Base-by-base conservation (phyloP, 1,140 invertebrate genomes). In the Lepidotrigona ventralis region DNA sequence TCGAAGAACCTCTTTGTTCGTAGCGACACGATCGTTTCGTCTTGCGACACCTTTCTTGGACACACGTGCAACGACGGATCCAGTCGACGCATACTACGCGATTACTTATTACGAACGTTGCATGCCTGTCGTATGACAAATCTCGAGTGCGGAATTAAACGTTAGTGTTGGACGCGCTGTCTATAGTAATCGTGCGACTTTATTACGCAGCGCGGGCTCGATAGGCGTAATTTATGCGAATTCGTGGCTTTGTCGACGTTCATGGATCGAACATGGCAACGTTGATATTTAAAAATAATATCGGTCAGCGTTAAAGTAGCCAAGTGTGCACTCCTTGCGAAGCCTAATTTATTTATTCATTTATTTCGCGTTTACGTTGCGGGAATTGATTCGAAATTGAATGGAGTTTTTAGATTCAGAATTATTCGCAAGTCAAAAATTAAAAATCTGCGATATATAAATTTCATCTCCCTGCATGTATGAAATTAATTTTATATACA, bases 101-200 rank as follows among this genome's bases (percentile, higher is more conserved):
- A 64, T 76, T 76, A 76, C 60, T 64, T 19, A 17, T 64, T 76
- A 64, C 60, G 60, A 51, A 26, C 58, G 51, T 76, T 58, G 60
- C 74, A 76, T 64, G n/a, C 74, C 58, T 51, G 23, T 23, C 39
- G 17, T 77, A 77, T 77, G 39, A 64, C 75, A 77, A 51, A 64
- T 19, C 9, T 33, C 60, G 46, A 63, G 17, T 46, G 60, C 58
- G 26, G 51, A 77, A 77, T 64, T 46, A 26, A 64, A 64, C 58
- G 15, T 46, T 46, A 46, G 39, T 17, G 33, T 63, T 58, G 15
- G 54, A 58, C 72, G 29, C 54, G 58, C 23, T 6, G 19, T 23
- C 17, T 60, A 39, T 46, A 15, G 39, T 75, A 75, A 60, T 75
- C 46, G 15, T n/a, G 5, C 46, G n/a, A 23, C 11, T 46, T 11